Percentiles rank a stretch among this genome's conserved stretches.
phyloP scores from a whole-genome alignment of 2,888 invertebrate genomes.

The Neuroscelio doddi region DNA sequence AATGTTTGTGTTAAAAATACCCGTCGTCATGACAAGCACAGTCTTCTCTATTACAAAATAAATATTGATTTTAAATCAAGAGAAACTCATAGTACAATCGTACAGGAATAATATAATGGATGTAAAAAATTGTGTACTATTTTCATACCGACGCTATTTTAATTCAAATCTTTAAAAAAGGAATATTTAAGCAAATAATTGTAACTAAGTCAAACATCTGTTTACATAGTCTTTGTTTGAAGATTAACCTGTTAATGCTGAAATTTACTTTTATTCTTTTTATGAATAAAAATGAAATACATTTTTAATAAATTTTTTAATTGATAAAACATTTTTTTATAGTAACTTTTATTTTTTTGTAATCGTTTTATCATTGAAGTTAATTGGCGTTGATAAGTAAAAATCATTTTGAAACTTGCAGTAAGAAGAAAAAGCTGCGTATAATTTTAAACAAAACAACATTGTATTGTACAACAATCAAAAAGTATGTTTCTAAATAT shows the following conservation, averaged over 20 bases:
- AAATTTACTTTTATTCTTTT: too few species aligned
- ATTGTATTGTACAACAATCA: slow-evolving; percentile 1
- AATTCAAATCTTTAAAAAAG: not conserved
- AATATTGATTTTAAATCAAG: slow-evolving; percentile 27
- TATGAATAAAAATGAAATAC: not conserved
- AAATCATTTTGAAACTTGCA: not conserved
- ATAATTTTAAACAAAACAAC: not conserved
- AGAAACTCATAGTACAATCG: slow-evolving; percentile 38
- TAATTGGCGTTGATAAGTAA: not conserved
- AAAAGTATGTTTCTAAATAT: not conserved
- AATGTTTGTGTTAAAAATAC: too few species aligned
- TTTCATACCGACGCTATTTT: slow-evolving; percentile 5
- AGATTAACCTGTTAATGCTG: too few species aligned
- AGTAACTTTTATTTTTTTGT: not conserved
- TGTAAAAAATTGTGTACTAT: slow-evolving; percentile 3
- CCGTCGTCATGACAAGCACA: not conserved
- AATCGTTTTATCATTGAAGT: too few species aligned
- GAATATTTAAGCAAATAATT: too few species aligned
- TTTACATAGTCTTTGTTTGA: too few species aligned
- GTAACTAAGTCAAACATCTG: too few species aligned
- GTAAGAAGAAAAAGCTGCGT: not conserved
- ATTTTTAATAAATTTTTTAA: not conserved
- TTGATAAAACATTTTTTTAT: not conserved
- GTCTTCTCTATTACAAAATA: not conserved
- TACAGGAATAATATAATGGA: slow-evolving; percentile 8